Conservation (phyloP, 2,797 vertebrate species). For the Rhinoraja longicauda region DNA sequence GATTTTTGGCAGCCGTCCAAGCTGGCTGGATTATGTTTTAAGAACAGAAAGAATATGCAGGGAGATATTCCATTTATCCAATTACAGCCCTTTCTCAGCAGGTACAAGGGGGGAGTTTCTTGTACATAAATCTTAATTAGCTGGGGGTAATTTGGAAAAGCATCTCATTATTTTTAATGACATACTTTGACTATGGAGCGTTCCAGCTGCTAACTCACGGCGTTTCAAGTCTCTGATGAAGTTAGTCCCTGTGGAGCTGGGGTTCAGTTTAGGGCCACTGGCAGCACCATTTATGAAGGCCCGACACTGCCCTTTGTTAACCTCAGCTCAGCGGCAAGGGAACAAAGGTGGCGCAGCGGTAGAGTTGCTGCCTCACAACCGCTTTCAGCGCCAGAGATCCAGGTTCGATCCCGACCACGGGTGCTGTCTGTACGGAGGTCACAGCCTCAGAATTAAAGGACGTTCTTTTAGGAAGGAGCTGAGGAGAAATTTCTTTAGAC, state of each 20-base stretch:
- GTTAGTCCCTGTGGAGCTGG: not conserved
- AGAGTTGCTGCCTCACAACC: no score
- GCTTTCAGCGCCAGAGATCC: no score
- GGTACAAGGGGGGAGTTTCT: conserved; percentile 10
- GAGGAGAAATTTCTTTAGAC: no score
- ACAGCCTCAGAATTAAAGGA: no score
- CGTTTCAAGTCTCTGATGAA: not conserved
- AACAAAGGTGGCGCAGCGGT: no score
- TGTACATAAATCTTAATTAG: not conserved
- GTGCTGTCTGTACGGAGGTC: no score
- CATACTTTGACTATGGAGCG: not conserved
- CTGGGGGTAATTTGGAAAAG: not conserved
- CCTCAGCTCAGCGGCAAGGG: not conserved
- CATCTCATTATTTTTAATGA: conserved; percentile 27
- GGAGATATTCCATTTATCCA: conserved; percentile 21
- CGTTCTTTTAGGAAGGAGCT: no score
- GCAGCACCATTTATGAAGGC: no score
- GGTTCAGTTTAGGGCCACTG: no score
- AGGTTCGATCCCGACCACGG: no score
- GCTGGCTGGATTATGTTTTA: not conserved
- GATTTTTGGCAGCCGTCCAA: not conserved
- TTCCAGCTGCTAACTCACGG: not conserved
- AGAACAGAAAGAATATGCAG: not conserved
- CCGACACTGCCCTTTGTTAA: no score
- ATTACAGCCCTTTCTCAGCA: not conserved